phyloP scores from a whole-genome alignment of 2,113 vertebrate genomes.

The Eptatretus burgeri region DNA sequence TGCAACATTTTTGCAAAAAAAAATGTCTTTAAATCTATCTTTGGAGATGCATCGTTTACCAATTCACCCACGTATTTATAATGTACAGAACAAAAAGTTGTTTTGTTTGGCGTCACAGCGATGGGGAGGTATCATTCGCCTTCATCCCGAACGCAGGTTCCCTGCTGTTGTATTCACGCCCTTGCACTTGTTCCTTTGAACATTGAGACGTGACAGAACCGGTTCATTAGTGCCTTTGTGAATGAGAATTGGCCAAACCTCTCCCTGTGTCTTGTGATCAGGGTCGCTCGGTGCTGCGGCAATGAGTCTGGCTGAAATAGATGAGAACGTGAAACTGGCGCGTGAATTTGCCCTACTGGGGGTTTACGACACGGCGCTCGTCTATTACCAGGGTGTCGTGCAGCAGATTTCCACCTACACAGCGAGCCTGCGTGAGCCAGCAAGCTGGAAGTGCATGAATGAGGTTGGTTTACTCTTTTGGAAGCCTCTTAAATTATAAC shows the following conservation, averaged over 20 bases:
- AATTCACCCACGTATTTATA: too few relatives aligned
- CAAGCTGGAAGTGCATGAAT: constrained; percentile 64
- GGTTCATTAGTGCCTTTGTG: neutral
- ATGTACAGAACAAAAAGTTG: too few relatives aligned
- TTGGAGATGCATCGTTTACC: too few relatives aligned
- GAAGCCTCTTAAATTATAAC: too few relatives aligned
- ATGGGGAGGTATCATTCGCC: too few relatives aligned
- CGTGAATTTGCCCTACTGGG: constrained; percentile 76
- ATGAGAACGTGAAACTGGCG: constrained; percentile 73
- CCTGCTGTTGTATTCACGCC: neutral
- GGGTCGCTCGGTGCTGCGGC: neutral
- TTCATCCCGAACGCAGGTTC: too few relatives aligned
- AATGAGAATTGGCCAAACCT: neutral
- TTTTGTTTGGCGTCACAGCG: too few relatives aligned
- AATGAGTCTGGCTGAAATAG: constrained; percentile 84
- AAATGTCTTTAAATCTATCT: too few relatives aligned
- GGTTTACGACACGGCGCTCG: constrained; percentile 68
- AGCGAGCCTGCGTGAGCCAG: constrained; percentile 34
- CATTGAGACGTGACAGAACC: neutral
- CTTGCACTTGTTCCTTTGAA: neutral
- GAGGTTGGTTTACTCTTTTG: constrained; percentile 25
- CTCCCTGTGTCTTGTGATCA: neutral
- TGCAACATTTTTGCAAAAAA: too few relatives aligned
- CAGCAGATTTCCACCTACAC: constrained; percentile 66
- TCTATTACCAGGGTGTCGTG: constrained; percentile 67